phyloP scores from a whole-genome alignment of 2,888 invertebrate genomes.

The Eupithecia pulchellata region DNA sequence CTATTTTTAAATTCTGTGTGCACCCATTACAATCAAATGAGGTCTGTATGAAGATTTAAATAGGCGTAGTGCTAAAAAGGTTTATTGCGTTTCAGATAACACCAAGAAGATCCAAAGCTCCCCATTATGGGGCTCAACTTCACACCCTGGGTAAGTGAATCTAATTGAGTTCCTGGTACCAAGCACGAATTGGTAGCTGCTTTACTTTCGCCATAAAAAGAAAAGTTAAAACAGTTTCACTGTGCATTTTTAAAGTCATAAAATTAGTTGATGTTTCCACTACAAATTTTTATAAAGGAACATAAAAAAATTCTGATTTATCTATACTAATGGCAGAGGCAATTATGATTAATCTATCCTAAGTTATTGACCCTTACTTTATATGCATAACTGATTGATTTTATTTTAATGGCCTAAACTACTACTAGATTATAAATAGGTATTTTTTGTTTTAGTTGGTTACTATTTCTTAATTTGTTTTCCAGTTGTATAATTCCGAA shows the following conservation, averaged over 20 bases:
- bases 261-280: neutral
- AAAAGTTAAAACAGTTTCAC: neutral
- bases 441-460: neutral
- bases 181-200: neutral
- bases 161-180: neutral
- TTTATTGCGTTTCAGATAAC: slow-evolving; percentile 55
- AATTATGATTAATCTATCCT: slow-evolving; percentile 24
- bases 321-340: slow-evolving; percentile 27
- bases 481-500: neutral
- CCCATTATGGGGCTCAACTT: slow-evolving; percentile 76
- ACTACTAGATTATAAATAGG: neutral
- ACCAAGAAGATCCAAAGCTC: slow-evolving; percentile 53
- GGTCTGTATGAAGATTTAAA: neutral
- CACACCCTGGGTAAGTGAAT: slow-evolving; percentile 68
- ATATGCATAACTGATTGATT: slow-evolving; percentile 12
- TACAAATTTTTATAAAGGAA: slow-evolving; percentile 5
- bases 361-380: slow-evolving; percentile 38
- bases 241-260: neutral
- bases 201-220: neutral
- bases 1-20: neutral
- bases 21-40: neutral
- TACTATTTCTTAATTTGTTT: neutral
- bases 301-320: slow-evolving; percentile 16
- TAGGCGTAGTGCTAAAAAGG: slow-evolving; percentile 21
- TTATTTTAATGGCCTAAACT: slow-evolving; percentile 22